A percentile compares a stretch with the other conserved stretches of the same genome.
Evolutionary conservation across 2,888 invertebrate genomes (phyloP).

Genomic region (Phyllotreta cruciferae): DNA sequence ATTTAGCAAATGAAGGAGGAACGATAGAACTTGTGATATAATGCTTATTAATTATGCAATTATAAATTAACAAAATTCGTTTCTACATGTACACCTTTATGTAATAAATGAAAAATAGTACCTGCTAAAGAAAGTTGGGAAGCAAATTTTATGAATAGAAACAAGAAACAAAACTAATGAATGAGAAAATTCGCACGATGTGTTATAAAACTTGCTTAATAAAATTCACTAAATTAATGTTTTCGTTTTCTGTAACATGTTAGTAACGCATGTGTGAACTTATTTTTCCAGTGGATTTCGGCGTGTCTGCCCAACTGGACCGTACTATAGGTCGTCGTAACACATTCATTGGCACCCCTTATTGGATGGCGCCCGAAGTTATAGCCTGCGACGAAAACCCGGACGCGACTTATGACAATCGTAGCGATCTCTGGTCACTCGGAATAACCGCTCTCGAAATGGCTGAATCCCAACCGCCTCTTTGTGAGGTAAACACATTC

Average conservation of each 20-base stretch:
- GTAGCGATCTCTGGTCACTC: slow-evolving; percentile 89
- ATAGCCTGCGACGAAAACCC: slow-evolving; percentile 99
- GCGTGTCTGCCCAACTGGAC: slow-evolving; percentile 98
- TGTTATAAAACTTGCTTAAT: too few species aligned
- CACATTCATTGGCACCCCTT: slow-evolving; percentile 98
- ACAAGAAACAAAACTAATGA: too few species aligned
- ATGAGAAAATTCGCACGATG: too few species aligned
- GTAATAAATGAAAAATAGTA: too few species aligned
- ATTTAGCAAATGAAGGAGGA: too few species aligned
- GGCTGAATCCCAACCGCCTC: slow-evolving; percentile 99
- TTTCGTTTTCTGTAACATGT: background rate
- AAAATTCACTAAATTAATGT: background rate
- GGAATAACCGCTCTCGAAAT: slow-evolving; percentile 99
- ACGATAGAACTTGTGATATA: too few species aligned
- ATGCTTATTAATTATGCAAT: too few species aligned
- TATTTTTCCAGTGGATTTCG: slow-evolving; percentile 87
- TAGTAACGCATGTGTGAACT: background rate
- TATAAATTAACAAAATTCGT: too few species aligned
- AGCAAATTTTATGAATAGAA: too few species aligned
- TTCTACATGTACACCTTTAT: too few species aligned
- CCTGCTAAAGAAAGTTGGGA: too few species aligned
- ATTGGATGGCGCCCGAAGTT: slow-evolving; percentile 99
- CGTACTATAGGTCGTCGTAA: slow-evolving; percentile 98
- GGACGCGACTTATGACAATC: slow-evolving; percentile 99
- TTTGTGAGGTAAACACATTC: slow-evolving; percentile 74